Conservation (phyloP, 2,797 vertebrate genomes). For the Alosa sapidissima region DNA sequence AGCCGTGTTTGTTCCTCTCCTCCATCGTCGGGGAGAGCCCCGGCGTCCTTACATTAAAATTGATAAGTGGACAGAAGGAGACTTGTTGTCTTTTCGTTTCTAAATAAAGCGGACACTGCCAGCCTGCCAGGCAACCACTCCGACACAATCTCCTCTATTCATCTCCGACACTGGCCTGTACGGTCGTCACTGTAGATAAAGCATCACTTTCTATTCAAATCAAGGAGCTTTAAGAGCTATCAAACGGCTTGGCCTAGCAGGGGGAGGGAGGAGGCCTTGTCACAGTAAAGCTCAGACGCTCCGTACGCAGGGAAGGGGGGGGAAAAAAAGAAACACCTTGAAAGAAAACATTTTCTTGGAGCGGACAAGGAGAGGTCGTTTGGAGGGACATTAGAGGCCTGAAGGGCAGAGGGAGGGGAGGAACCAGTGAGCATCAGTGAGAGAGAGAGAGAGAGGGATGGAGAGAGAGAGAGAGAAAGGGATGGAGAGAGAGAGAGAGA, state of each 20-base stretch:
- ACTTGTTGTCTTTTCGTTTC: constrained; percentile 31
- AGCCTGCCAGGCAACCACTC: not conserved
- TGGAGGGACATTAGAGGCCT: constrained; percentile 49
- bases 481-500: constrained; percentile 30
- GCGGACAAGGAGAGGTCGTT: constrained; percentile 45
- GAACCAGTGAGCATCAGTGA: not conserved
- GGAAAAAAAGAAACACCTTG: constrained; percentile 29
- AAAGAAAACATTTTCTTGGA: constrained; percentile 51
- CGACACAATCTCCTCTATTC: constrained; percentile 26
- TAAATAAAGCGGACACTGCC: constrained; percentile 15
- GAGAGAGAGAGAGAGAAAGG: not conserved
- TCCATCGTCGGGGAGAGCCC: not conserved
- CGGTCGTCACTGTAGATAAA: not conserved
- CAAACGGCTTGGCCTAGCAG: not conserved
- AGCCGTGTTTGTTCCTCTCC: not conserved
- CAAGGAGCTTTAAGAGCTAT: not conserved
- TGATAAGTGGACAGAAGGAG: not conserved
- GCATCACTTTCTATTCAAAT: constrained; percentile 26
- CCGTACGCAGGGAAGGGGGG: not conserved
- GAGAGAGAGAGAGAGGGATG: too few species aligned
- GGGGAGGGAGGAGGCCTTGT: not conserved
- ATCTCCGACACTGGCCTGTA: not conserved
- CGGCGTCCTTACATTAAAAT: not conserved
- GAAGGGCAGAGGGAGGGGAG: constrained; percentile 48
- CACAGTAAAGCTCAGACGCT: constrained; percentile 35